Percentiles rank a stretch among this genome's conserved stretches.
These are phyloP conservation scores for Drosophila vallismaia DNA, from an alignment of 2,888 invertebrate species.

Conservation along the genomic window DNA sequence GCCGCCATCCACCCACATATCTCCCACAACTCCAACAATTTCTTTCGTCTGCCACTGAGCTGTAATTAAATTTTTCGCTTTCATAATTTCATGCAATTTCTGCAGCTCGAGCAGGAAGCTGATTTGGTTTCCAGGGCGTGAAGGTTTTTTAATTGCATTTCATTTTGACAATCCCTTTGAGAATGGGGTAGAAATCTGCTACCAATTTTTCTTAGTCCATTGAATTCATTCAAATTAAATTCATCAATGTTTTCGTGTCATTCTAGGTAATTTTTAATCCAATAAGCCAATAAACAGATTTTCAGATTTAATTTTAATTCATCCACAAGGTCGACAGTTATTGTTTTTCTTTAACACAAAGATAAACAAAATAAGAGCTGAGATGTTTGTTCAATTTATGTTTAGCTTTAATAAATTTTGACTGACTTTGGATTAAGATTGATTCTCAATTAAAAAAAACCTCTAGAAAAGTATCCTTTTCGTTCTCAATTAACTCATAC, in stretches of 20 bases:
- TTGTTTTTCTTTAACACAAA: not conserved
- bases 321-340: not conserved
- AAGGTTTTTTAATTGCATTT: conserved; percentile 69
- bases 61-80: conserved; percentile 76
- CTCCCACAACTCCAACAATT: not conserved
- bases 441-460: no score
- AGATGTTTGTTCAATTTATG: no score
- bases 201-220: conserved; percentile 27
- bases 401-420: not conserved
- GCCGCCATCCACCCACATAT: not conserved
- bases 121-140: conserved; percentile 44
- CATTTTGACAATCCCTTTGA: conserved; percentile 5
- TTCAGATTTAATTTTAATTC: not conserved
- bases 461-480: not conserved
- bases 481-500: not conserved
- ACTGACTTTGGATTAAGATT: not conserved
- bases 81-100: conserved; percentile 75
- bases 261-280: conserved; percentile 17
- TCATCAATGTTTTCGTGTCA: conserved; percentile 4
- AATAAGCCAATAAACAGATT: conserved; percentile 13
- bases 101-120: conserved; percentile 50
- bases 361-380: not conserved
- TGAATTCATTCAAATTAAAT: conserved; percentile 22
- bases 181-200: conserved; percentile 6
- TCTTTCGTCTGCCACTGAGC: conserved; percentile 45